Base-by-base conservation (phyloP, 2,113 vertebrate genomes). In the Theristicus caerulescens region DNA sequence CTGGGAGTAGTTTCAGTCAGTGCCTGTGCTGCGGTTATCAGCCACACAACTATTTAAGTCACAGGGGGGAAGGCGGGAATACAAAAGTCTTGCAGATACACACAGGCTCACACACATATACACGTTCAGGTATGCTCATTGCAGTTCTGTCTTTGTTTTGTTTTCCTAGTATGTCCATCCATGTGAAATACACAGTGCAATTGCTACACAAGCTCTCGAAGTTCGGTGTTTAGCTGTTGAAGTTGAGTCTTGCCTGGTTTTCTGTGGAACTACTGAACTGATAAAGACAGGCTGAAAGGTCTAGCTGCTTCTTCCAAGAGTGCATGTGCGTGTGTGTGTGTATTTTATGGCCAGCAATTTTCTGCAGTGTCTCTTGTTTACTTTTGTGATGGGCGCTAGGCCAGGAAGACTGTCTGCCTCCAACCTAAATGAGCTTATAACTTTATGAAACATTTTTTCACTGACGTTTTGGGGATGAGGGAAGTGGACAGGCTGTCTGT, bases 321-420 rank as follows among this genome's bases (percentile, higher is more conserved):
- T 2, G 20, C 11, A 12, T 6, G 5, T 1, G 1, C 5, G 2
- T 9, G 61, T 25, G 14, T 52, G 10, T 38, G 49, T 54, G 18
- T 40, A 44, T 86, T 89, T 85, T 86, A 70, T 20, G 61, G 85
- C 44, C 36, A 94, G 73, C 46, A 84, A 79, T 94, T 95, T 82
- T 90, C 84, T 93, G 65, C 71, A 93, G 61, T 66, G 16, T 90
- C 82, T 97, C 83, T 80, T 91, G 81, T 95, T 97, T 94, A 71
- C 87, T 92, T 97, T 82, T 95, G 67, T 93, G 82, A 82, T 67
- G 70, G 90, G 94, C 85, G 7, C 12, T n/a, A 55, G 31, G 82
- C 96, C 98, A 97, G 86, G 78, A 95, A 95, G 54, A 89, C 95
- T 97, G 91, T 95, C 94, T 96, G 87, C 55, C 88, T 97, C 87